Percentiles rank a stretch among this genome's conserved stretches.
Evolutionary conservation across 2,113 vertebrate genomes (phyloP).

Genomic region (Asarcornis scutulata): DNA sequence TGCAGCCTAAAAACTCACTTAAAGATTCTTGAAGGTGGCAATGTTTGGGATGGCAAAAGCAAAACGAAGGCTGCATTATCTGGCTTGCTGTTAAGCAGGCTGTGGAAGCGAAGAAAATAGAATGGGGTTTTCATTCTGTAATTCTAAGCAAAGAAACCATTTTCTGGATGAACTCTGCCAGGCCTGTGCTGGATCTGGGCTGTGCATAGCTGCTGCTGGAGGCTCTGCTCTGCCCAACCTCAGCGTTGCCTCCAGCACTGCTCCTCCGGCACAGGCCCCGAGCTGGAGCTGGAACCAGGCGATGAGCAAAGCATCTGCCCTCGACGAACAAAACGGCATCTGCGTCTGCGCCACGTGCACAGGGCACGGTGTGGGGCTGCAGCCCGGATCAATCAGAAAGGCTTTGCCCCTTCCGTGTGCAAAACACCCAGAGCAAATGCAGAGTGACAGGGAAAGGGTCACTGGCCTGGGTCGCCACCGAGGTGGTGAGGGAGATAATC

Average conservation of each 20-base stretch:
- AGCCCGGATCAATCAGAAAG: not conserved
- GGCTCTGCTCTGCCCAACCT: not conserved
- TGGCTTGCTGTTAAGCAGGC: not conserved
- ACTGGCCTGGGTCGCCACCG: conserved; percentile 32
- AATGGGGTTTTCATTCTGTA: too few species aligned
- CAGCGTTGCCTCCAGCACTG: accelerated
- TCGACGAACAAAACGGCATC: not conserved
- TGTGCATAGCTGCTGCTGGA: not conserved
- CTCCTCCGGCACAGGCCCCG: accelerated
- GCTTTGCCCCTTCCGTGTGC: conserved; percentile 27
- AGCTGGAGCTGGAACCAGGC: accelerated
- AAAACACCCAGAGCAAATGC: conserved; percentile 52
- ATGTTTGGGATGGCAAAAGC: not conserved
- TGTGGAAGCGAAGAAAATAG: not conserved
- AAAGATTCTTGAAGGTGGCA: not conserved
- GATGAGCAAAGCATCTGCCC: not conserved
- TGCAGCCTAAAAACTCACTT: not conserved
- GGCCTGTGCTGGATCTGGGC: not conserved
- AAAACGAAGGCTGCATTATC: not conserved
- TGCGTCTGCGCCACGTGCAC: not conserved
- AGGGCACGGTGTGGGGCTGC: not conserved
- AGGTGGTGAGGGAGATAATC: conserved; percentile 67
- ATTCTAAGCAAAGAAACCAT: not conserved
- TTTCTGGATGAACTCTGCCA: not conserved
- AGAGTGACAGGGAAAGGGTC: conserved; percentile 63